Evolutionary conservation across 1,140 invertebrate genomes (phyloP).

Genomic region (Calephelis nemesis): DNA sequence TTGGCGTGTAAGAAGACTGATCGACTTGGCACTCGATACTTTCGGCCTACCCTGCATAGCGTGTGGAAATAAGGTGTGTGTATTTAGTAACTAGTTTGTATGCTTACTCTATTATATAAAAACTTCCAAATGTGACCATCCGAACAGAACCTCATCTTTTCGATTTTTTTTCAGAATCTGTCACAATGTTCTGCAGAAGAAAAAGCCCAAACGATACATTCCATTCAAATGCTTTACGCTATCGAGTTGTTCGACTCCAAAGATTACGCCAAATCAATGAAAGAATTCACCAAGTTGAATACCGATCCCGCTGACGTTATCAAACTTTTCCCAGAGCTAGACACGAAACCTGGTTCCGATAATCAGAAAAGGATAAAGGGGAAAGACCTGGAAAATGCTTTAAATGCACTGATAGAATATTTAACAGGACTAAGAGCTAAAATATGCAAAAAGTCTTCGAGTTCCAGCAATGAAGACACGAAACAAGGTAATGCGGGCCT

Average conservation of each 20-base stretch:
- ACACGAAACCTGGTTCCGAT: conserved; percentile 82
- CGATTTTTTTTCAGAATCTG: conserved; percentile 82
- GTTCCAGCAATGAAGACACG: neutral
- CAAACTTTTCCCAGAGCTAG: conserved; percentile 93
- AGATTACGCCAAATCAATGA: conserved; percentile 93
- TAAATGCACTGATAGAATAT: conserved; percentile 94
- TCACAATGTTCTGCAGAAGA: conserved; percentile 90
- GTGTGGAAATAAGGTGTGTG: too few species aligned
- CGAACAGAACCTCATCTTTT: too few species aligned
- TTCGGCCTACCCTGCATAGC: too few species aligned
- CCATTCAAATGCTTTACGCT: conserved; percentile 94
- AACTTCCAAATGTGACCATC: too few species aligned
- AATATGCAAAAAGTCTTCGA: conserved; percentile 64
- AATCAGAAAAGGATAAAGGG: conserved; percentile 82
- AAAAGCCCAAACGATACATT: conserved; percentile 88
- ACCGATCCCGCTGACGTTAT: conserved; percentile 98
- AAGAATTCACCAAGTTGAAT: conserved; percentile 91
- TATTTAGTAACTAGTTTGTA: too few species aligned
- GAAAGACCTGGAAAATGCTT: conserved; percentile 91
- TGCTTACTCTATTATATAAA: too few species aligned
- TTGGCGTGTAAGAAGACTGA: too few species aligned
- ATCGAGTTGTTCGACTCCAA: conserved; percentile 94
- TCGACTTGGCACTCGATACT: too few species aligned
- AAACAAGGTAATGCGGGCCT: neutral
- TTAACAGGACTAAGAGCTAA: conserved; percentile 87